Base-by-base conservation (phyloP, 2,888 invertebrate genomes). In the Drosophila falleni region DNA sequence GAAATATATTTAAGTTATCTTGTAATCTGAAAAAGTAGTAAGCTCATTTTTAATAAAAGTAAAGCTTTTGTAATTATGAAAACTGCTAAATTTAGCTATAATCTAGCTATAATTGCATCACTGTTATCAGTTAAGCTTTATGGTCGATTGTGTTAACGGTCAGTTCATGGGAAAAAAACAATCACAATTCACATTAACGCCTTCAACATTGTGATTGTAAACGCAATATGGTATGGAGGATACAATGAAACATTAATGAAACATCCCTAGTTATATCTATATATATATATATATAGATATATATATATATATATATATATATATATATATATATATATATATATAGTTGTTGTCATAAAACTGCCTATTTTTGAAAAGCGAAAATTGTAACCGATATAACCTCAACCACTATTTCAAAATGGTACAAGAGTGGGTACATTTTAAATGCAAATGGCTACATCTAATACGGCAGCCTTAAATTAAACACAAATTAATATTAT, bases 111-210 rank as follows among this genome's bases (percentile, higher is more conserved):
- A 29, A 29, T 29, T 5, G 6, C 29, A 29, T 29, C 29, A 9
- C 47, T 15, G 42, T 70, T 77, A 79, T 77, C 75, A 67, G 59
- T 23, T 11, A 19, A 42, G 6, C 31, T 10, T 39, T 44, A 47
- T 55, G n/a, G 37, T 16, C 19, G 10, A 29, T 29, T 41, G 13
- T 56, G 41, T 39, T 35, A n/a, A 31, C 42, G 53, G 55, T 55
- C 61, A 46, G 46, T 35, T 56, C 56, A 78, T 78, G 76, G 78
- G 76, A 78, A 23, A 23, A 76, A 65, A 68, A 65, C 56, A 53
- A n/a, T 42, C 19, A 8, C 29, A 39, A 51, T 33, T 13, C 44
- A 29, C 53, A 51, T 68, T 35, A 23, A 51, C 33, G 31, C 15
- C 59, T 58, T 50, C 8, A 39, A 39, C 11, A 33, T 31, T 54